Percentiles rank a stretch among this genome's conserved stretches.
Conservation (phyloP, 2,888 invertebrate genomes). For the Netelia virgata region DNA sequence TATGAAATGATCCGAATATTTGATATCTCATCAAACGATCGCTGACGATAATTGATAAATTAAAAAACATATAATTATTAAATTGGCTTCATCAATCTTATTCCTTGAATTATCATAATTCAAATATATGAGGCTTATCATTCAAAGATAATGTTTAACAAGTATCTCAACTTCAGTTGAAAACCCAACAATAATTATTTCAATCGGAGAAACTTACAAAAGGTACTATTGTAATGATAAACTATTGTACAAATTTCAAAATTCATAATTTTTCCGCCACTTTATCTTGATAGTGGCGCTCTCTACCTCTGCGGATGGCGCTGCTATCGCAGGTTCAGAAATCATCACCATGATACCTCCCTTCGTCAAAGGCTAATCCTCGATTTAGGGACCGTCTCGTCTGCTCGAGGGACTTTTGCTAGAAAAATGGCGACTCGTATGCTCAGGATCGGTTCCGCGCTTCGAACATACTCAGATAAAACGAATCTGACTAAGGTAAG, state of each 20-base stretch:
- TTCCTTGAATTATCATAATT: background rate
- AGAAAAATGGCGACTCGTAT: constrained; percentile 84
- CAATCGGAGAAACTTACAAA: background rate
- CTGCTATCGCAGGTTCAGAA: background rate
- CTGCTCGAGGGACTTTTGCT: constrained; percentile 52
- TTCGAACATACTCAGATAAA: constrained; percentile 81
- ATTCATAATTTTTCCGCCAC: constrained; percentile 17
- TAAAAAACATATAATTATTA: background rate
- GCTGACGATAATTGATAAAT: too few species aligned
- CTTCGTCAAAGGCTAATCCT: background rate
- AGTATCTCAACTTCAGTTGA: background rate
- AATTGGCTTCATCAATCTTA: background rate
- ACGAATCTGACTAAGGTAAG: constrained; percentile 82
- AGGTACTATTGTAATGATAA: background rate
- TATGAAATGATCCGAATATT: too few species aligned
- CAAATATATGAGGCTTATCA: background rate
- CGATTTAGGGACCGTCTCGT: constrained; percentile 31
- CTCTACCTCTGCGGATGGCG: background rate
- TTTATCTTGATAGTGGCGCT: background rate
- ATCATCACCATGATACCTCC: background rate
- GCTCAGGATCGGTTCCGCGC: constrained; percentile 81
- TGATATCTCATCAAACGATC: too few species aligned
- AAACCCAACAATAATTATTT: background rate
- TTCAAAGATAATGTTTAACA: background rate
- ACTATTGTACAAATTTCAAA: background rate